A percentile compares a stretch with the other conserved stretches of the same genome.
Evolutionary conservation across 2,888 invertebrate species (phyloP).

Genomic region (Meteorus cinctellus): DNA sequence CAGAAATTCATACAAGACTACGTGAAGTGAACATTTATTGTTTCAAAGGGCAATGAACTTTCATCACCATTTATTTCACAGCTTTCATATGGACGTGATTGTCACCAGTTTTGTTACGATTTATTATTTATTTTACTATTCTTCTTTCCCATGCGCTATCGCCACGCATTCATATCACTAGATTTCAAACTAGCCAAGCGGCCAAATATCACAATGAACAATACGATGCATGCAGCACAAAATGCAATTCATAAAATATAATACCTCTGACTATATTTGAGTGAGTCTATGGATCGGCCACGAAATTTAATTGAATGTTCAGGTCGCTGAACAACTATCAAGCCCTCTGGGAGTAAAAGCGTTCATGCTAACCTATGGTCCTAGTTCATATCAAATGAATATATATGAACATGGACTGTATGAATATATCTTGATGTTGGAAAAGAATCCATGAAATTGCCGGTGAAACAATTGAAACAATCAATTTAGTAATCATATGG

Average conservation of each 20-base stretch:
- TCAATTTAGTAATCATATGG: too few species aligned
- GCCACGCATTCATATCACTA: conserved; percentile 3
- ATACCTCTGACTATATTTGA: background rate
- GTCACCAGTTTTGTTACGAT: too few species aligned
- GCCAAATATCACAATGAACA: background rate
- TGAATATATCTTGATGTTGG: too few species aligned
- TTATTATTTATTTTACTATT: background rate
- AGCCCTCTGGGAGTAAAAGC: conserved; percentile 28
- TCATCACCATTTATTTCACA: conserved; percentile 5
- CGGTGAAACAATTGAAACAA: too few species aligned
- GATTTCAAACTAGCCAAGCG: background rate
- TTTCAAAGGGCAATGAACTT: conserved; percentile 13
- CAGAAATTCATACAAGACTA: background rate
- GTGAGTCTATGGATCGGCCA: conserved; percentile 16
- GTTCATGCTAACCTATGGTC: conserved; percentile 19
- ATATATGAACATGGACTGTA: background rate
- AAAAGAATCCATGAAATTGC: too few species aligned
- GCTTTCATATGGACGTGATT: background rate
- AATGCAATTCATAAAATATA: conserved; percentile 15
- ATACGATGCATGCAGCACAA: background rate
- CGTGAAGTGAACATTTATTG: conserved; percentile 1
- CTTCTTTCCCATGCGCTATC: background rate
- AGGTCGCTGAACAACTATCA: conserved; percentile 33
- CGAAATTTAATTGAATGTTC: conserved; percentile 46
- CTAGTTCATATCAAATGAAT: background rate